phyloP scores from a whole-genome alignment of 2,888 invertebrate species.

The Syrphus vitripennis region DNA sequence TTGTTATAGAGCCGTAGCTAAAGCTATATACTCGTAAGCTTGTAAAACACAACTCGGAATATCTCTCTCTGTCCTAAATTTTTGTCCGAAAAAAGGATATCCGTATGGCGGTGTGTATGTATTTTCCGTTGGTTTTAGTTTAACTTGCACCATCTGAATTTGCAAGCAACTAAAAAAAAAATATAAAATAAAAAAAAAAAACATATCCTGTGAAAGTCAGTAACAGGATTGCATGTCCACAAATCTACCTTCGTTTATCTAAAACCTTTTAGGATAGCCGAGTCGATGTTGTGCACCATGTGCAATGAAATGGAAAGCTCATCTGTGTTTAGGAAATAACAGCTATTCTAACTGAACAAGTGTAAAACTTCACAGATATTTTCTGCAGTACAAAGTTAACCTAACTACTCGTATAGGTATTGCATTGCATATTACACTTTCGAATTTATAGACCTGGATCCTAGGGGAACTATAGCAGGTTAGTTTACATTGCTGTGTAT shows the following conservation, averaged over 20 bases:
- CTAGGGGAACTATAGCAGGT: not conserved
- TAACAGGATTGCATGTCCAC: not conserved
- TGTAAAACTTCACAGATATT: too few species aligned
- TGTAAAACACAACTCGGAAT: too few species aligned
- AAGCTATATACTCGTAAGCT: too few species aligned
- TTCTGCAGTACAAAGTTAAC: not conserved
- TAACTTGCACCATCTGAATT: not conserved
- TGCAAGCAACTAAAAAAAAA: not conserved
- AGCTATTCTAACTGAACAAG: not conserved
- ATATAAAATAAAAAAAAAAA: not conserved
- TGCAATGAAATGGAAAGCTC: not conserved
- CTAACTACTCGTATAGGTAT: too few species aligned
- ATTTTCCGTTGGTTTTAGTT: not conserved
- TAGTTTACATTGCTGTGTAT: not conserved
- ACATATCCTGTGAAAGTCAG: not conserved
- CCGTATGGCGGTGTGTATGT: too few species aligned
- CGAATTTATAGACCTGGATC: not conserved
- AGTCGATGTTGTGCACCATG: not conserved
- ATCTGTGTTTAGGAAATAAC: not conserved
- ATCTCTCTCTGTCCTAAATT: too few species aligned
- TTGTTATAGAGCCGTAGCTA: too few species aligned
- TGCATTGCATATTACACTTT: not conserved
- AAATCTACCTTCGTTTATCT: not conserved
- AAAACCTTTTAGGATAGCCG: not conserved
- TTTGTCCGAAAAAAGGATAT: too few species aligned